A percentile compares a stretch with the other conserved stretches of the same genome.
Conservation (phyloP, 2,888 invertebrate species). For the Trachelus troglodyta region DNA sequence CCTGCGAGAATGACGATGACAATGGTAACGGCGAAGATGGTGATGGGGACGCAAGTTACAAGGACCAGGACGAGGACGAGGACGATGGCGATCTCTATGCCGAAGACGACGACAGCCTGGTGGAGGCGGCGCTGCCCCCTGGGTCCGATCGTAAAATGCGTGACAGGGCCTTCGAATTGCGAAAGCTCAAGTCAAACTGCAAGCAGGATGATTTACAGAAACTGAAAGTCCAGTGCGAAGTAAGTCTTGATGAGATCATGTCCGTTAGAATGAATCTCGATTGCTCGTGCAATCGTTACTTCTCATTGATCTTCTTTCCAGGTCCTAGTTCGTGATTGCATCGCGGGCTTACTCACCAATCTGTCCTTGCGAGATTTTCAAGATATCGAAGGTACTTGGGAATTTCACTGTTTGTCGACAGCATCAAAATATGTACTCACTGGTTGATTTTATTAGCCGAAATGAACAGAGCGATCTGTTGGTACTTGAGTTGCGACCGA, state of each 20-base stretch:
- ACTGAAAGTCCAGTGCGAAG: conserved; percentile 78
- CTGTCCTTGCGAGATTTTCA: conserved; percentile 85
- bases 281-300: background rate
- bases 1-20: conserved; percentile 42
- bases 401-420: background rate
- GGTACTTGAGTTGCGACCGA: conserved; percentile 91
- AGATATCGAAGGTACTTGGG: conserved; percentile 82
- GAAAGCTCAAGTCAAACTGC: conserved; percentile 81
- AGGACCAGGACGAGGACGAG: conserved; percentile 39
- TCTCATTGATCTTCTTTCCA: conserved; percentile 44
- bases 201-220: conserved; percentile 83
- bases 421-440: background rate
- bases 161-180: conserved; percentile 75
- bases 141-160: conserved; percentile 73
- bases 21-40: conserved; percentile 55
- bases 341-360: conserved; percentile 82
- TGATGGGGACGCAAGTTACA: conserved; percentile 68
- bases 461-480: conserved; percentile 89
- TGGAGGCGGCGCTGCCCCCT: conserved; percentile 77
- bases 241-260: conserved; percentile 27
- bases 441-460: conserved; percentile 73
- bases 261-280: background rate
- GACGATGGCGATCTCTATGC: conserved; percentile 59
- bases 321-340: conserved; percentile 83
- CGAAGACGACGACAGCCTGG: conserved; percentile 69